Evolutionary conservation across 2,797 vertebrate species (phyloP), one percentile per base, ranked within the genome.

Genomic region (Enteromius afrohamiltoni): DNA sequence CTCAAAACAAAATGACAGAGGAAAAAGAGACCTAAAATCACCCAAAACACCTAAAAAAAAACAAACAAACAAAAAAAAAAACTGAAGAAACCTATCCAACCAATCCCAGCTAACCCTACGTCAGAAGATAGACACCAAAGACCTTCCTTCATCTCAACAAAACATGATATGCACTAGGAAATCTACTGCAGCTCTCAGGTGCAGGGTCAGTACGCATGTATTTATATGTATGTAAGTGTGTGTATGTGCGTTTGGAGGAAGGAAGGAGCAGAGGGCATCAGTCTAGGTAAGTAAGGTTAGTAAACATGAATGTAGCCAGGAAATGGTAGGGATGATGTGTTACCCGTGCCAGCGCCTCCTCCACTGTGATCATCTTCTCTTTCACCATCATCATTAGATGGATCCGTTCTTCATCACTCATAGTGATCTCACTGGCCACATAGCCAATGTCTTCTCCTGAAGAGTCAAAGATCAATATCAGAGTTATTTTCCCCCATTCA

Each of bases 321-420:
- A 55, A 16, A 45, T 77, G 17, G 6, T n/a, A 58, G 31, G 29
- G 42, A 55, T 45, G 21, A 17, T 60, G 64, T 58, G 87, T 96
- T 96, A 99, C 98, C 97, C 97, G 95, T 55, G 97, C 97, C 23
- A 99, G 95, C 0, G 98, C 98, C 92, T 99, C 98, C 87, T 99
- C 98, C 6, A 99, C 97, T 0, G 98, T 99, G 89, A 99, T 99
- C 97, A 99, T 99, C 94, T 98, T 99, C 87, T 99, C 98, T 84
- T 99, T 99, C 83, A 99, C 98, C 98, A 99, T 99, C 98, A 98
- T 98, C 98, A 99, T 99, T 19, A 99, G 95, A 88, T 99, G 97
- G 89, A 99, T 99, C 51, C 98, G 95, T 19, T 99, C 98, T 83
- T 99, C 98, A 2, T 99, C 98, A 1, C 98, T 98, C 98, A 99